Base-by-base conservation (phyloP, 2,888 invertebrate genomes). In the Nomada flava region DNA sequence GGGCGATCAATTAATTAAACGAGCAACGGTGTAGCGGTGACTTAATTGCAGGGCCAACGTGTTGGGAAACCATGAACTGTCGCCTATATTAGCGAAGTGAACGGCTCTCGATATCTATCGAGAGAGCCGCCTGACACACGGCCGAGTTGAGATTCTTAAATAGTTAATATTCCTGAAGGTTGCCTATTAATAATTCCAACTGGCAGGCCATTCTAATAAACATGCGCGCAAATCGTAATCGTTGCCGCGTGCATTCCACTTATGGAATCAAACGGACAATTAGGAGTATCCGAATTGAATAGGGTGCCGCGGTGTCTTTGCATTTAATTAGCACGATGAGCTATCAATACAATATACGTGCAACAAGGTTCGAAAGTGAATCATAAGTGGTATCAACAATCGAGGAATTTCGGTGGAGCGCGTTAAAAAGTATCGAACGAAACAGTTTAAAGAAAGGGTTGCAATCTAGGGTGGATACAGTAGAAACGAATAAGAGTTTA, bases 111-210 rank as follows among this genome's bases (percentile, higher is more conserved):
- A 71, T 80, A 80, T 74, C 77, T 75, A 80, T 78, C 74, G 73
- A 67, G 60, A 29, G 26, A 47, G 20, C 76, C 53, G 64, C 52
- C 76, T 80, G 71, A 86, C 83, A 85, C 69, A 85, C 44, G 87
- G 83, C 87, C 70, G 59, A 20, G 84, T 85, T 86, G 87, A 86
- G 89, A 90, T 90, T 90, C 89, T 89, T 90, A 89, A 91, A 92
- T 89, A 88, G 89, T 92, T 90, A 91, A 92, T 92, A 92, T 92
- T 92, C 91, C 92, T 91, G 92, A 92, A 92, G 92, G 92, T 92
- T 92, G 92, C 88, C 92, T 92, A 92, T 92, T 90, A 92, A 92
- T 92, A 92, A 92, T 89, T 75, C 84, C 88, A 89, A 74, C 87
- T 86, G 89, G 86, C 88, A 85, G 82, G 85, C 87, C 89, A 86